These are phyloP conservation scores for Eledone cirrhosa DNA, from an alignment of 2,888 invertebrate species.

Conservation along the genomic window DNA sequence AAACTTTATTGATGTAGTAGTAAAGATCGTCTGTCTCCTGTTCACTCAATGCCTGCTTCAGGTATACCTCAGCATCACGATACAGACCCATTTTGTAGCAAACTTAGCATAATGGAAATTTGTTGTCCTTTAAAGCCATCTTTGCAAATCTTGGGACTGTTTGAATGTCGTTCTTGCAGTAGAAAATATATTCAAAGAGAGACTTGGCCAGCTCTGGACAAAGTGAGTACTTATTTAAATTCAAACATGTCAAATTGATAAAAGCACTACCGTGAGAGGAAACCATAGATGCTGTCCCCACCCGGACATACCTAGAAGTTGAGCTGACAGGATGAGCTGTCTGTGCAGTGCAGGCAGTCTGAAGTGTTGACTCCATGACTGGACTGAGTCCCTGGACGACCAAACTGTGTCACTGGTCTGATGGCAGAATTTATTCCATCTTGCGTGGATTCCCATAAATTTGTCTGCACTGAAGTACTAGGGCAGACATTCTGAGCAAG, in stretches of 20 bases:
- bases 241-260: constrained; percentile 88
- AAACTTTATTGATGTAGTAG: constrained; percentile 81
- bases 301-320: constrained; percentile 73
- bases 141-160: constrained; percentile 87
- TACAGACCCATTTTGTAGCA: constrained; percentile 75
- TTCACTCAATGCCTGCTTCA: constrained; percentile 84
- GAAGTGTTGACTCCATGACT: constrained; percentile 75
- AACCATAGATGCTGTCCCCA: constrained; percentile 80
- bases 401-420: constrained; percentile 70
- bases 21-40: constrained; percentile 78
- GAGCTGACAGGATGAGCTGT: constrained; percentile 79
- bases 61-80: constrained; percentile 89
- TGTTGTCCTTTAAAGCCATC: constrained; percentile 79
- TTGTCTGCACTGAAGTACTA: constrained; percentile 82
- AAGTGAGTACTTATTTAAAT: constrained; percentile 83
- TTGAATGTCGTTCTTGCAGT: constrained; percentile 90
- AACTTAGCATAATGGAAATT: constrained; percentile 85
- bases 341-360: constrained; percentile 77
- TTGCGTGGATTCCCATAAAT: constrained; percentile 66
- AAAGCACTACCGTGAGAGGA: constrained; percentile 84
- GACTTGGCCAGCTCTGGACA: constrained; percentile 82
- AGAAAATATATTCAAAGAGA: constrained; percentile 94
- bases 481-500: constrained; percentile 89
- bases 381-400: constrained; percentile 78
- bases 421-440: constrained; percentile 66